Evolutionary conservation across 1,140 invertebrate species (phyloP).

Genomic region (Meloidogyne hapla): DNA sequence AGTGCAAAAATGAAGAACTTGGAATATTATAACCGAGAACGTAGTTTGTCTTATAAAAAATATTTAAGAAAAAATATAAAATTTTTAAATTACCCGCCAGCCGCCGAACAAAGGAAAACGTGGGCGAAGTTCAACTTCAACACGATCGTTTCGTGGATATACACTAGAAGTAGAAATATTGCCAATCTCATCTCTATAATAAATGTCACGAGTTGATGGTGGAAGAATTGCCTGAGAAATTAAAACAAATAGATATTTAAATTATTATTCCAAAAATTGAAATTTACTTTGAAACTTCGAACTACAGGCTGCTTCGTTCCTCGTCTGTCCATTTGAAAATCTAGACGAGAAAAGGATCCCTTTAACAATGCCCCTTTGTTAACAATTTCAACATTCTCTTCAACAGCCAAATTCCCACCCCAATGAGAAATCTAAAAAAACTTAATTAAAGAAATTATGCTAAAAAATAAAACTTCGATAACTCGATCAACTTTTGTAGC

Average conservation of each 20-base stretch:
- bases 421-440: slow-evolving; percentile 77
- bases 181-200: slow-evolving; percentile 95
- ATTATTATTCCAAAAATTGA: slow-evolving; percentile 30
- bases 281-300: slow-evolving; percentile 53
- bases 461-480: slow-evolving; percentile 80
- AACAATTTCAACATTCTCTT: slow-evolving; percentile 85
- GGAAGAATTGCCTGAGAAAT: slow-evolving; percentile 79
- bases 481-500: slow-evolving; percentile 79
- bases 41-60: slow-evolving; percentile 82
- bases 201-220: slow-evolving; percentile 83
- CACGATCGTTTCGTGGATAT: slow-evolving; percentile 74
- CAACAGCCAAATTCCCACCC: slow-evolving; percentile 91
- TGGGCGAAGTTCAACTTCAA: slow-evolving; percentile 89
- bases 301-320: slow-evolving; percentile 54
- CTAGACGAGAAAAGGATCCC: slow-evolving; percentile 59
- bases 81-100: slow-evolving; percentile 70
- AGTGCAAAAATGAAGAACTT: slow-evolving; percentile 78
- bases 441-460: background rate
- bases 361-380: slow-evolving; percentile 84
- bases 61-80: slow-evolving; percentile 21
- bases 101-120: slow-evolving; percentile 96
- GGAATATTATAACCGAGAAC: slow-evolving; percentile 94
- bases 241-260: slow-evolving; percentile 23
- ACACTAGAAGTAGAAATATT: slow-evolving; percentile 98
- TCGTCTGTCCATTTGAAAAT: slow-evolving; percentile 60